These are phyloP conservation scores for Smithornis capensis DNA, from an alignment of 2,113 vertebrate species.

Conservation along the genomic window DNA sequence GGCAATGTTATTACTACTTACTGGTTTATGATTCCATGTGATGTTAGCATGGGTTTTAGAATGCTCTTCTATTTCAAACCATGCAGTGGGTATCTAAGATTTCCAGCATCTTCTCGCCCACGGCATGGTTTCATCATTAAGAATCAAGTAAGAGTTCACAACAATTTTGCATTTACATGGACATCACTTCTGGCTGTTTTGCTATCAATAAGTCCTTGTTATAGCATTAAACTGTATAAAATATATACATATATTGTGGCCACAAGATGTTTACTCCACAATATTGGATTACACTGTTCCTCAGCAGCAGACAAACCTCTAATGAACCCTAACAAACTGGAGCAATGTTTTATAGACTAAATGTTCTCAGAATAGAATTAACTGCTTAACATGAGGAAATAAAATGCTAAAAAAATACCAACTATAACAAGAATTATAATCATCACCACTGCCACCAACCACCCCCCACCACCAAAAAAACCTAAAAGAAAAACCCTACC, in stretches of 20 bases:
- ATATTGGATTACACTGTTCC: background rate
- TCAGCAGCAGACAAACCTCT: background rate
- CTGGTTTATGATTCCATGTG: background rate
- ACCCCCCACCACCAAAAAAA: too few relatives aligned
- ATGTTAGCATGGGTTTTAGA: background rate
- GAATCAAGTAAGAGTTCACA: background rate
- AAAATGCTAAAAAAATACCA: background rate
- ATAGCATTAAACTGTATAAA: background rate
- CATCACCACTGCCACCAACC: too few relatives aligned
- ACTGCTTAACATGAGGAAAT: background rate
- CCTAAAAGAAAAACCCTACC: background rate
- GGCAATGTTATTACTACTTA: background rate
- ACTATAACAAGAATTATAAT: background rate
- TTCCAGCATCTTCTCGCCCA: background rate
- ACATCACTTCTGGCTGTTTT: background rate
- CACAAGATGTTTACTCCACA: background rate
- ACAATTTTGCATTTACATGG: background rate
- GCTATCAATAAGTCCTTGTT: background rate
- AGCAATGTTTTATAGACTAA: constrained; percentile 20
- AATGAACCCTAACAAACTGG: constrained; percentile 1
- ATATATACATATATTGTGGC: background rate
- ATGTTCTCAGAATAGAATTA: constrained; percentile 25
- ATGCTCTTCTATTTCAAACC: background rate
- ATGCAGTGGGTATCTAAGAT: background rate
- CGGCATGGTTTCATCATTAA: background rate